phyloP scores from a whole-genome alignment of 1,140 invertebrate species.

The Cydia amplana region DNA sequence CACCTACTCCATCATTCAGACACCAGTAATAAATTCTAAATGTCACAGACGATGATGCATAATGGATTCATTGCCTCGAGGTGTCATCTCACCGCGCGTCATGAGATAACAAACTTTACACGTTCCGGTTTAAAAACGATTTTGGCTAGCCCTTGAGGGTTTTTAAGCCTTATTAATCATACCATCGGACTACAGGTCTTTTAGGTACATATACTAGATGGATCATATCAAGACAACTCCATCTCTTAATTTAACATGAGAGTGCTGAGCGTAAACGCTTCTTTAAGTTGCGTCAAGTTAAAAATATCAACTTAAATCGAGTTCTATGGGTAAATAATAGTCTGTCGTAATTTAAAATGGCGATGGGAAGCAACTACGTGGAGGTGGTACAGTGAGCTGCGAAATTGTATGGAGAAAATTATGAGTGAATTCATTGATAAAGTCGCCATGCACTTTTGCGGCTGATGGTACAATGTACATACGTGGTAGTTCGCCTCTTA shows the following conservation, averaged over 20 bases:
- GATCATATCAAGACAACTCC: background rate
- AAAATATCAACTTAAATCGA: too few relatives aligned
- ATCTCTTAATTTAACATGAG: background rate
- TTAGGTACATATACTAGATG: background rate
- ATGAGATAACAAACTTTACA: conserved; percentile 33
- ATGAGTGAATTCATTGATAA: too few relatives aligned
- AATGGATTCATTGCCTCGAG: conserved; percentile 56
- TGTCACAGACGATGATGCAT: conserved; percentile 65
- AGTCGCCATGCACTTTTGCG: too few relatives aligned
- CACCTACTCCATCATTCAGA: conserved; percentile 54
- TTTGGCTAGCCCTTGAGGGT: conserved; percentile 1
- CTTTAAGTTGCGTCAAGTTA: too few relatives aligned
- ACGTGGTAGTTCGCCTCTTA: too few relatives aligned
- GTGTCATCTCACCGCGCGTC: conserved; percentile 41
- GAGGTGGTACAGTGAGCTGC: too few relatives aligned
- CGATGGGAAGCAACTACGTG: too few relatives aligned
- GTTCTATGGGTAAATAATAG: too few relatives aligned
- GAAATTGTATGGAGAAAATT: too few relatives aligned
- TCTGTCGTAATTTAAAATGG: too few relatives aligned
- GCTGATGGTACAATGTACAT: too few relatives aligned
- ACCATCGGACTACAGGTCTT: background rate
- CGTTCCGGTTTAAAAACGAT: background rate
- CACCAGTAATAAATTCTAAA: conserved; percentile 65
- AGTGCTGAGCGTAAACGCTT: background rate
- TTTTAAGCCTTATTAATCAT: background rate